These are phyloP conservation scores for Drosophila siamana DNA, from an alignment of 2,888 invertebrate genomes.

Conservation along the genomic window DNA sequence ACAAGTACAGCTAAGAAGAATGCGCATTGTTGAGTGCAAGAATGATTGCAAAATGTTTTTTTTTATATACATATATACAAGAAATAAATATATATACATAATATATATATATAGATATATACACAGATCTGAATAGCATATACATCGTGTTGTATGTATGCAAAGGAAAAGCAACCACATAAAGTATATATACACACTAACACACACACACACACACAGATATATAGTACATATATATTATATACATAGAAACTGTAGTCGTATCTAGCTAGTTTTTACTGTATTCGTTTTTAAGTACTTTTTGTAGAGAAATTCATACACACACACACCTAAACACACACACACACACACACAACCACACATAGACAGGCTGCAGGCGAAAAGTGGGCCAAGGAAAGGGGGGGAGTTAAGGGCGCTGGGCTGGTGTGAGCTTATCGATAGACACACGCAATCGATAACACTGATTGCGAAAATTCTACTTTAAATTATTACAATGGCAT, in stretches of 20 bases:
- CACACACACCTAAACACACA: constrained; percentile 23
- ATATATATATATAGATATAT: constrained; percentile 33
- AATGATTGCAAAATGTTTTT: constrained; percentile 42
- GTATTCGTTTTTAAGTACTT: constrained; percentile 53
- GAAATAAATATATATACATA: constrained; percentile 21
- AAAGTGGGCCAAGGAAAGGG: constrained; percentile 4
- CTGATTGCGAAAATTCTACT: constrained; percentile 49
- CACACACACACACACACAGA: constrained; percentile 33
- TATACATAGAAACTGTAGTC: constrained; percentile 48
- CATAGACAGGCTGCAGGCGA: constrained; percentile 35
- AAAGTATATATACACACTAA: constrained; percentile 26
- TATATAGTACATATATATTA: constrained; percentile 7
- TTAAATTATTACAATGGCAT: constrained; percentile 59
- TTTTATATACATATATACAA: constrained; percentile 24
- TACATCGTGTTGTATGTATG: constrained; percentile 40
- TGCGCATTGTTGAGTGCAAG: constrained; percentile 39
- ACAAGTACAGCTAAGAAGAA: constrained; percentile 27
- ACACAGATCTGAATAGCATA: constrained; percentile 56
- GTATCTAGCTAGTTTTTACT: constrained; percentile 63
- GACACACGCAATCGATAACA: constrained; percentile 14
- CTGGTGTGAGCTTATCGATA: constrained; percentile 32
- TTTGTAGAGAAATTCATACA: constrained; percentile 57
- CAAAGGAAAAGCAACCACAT: constrained; percentile 50
- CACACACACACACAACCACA: constrained; percentile 9
- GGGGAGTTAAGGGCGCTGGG: constrained; percentile 2